Evolutionary conservation across 2,888 invertebrate species (phyloP), one percentile per base, ranked within the genome.

Genomic region (Podotricha telesiphe): DNA sequence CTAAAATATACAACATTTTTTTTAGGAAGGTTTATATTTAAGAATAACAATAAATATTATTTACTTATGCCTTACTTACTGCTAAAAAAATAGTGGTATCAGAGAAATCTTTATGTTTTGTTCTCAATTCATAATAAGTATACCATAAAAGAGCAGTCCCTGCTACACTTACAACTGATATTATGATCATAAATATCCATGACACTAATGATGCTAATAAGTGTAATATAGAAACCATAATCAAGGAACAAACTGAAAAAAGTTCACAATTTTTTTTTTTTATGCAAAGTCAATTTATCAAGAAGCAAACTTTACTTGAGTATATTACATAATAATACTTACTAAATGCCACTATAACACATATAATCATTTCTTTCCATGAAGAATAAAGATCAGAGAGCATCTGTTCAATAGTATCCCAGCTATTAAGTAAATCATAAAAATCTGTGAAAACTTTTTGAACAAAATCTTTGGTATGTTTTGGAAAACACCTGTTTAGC

Each of bases 341-440:
- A 98, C 98, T 94, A 82, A 98, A 95, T 72, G 98, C 95, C 70
- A 98, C 88, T 72, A 96, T 95, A 65, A 96, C 96, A 79, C 98
- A 94, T 45, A 95, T 95, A 62, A 97, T 94, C 88, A 99, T 96
- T 85, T 97, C 95, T 80, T 95, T 95, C 98, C 98, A 98, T 48
- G 97, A 96, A 71, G 96, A 95, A 82, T 97, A 98, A 8, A 99
- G 92, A 89, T 99, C 98, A 62, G 96, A 96, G 45, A 98, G 91
- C 84, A 98, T 95, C 89, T 98, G 97, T 86, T 98, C 97, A 77
- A 98, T 94, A 42, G 96, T 95, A 84, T 98, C 97, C 96, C 98
- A 97, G 77, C 96, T 96, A 82, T 98, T 98, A 55, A 98, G 93
- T 78, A 97, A 93, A 6, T 95, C 95, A 87, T 97, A 97, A 77